phyloP scores from a whole-genome alignment of 2,113 vertebrate genomes.

The Capreolus pygargus region DNA sequence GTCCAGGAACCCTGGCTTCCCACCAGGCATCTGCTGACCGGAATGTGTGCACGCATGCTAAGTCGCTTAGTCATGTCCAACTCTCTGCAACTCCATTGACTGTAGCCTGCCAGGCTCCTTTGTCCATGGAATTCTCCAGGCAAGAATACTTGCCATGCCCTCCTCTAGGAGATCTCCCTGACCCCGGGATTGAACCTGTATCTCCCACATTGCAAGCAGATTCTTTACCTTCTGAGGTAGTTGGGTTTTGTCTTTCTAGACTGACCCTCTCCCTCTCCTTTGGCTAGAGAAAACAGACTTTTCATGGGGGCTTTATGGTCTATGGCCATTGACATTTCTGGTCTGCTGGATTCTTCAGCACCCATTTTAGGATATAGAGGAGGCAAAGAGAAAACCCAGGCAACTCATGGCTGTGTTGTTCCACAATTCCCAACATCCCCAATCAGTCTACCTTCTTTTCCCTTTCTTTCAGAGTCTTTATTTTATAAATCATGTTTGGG shows the following conservation, averaged over 20 bases:
- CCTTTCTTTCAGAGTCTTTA: neutral
- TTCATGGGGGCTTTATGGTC: neutral
- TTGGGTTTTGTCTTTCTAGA: conserved; percentile 13
- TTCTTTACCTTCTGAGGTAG: neutral
- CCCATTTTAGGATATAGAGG: neutral
- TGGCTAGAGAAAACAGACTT: neutral
- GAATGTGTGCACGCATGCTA: neutral
- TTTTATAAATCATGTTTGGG: neutral
- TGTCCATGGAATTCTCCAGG: neutral
- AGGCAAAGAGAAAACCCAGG: neutral
- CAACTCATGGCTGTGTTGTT: neutral
- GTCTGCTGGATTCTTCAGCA: neutral
- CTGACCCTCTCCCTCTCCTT: neutral
- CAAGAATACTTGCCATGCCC: neutral
- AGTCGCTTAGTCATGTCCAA: neutral
- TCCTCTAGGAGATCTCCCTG: neutral
- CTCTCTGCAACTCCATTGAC: neutral
- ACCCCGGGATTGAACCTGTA: neutral
- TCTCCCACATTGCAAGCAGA: neutral
- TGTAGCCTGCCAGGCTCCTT: neutral
- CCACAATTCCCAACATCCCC: neutral
- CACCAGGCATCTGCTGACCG: neutral
- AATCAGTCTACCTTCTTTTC: neutral
- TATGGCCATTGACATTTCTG: neutral
- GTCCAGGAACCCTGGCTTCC: neutral